phyloP scores from a whole-genome alignment of 2,113 vertebrate species.

The Pseudorhombus dupliciocellatus region DNA sequence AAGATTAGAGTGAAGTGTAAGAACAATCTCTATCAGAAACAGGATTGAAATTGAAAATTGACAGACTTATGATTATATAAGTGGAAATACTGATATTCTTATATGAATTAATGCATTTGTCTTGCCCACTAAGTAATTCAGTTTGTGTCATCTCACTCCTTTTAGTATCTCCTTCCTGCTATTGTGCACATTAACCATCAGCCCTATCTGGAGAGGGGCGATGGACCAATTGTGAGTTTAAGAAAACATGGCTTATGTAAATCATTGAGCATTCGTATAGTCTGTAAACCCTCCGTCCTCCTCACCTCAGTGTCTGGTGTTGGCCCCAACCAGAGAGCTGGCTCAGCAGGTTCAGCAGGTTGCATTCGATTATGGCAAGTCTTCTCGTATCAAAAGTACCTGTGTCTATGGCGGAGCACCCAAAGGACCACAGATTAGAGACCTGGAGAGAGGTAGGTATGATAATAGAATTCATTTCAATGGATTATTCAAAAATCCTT shows the following conservation, averaged over 20 bases:
- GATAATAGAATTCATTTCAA: neutral
- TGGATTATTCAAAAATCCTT: neutral
- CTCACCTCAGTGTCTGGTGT: slow-evolving; percentile 87
- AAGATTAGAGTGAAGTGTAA: neutral
- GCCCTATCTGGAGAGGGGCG: slow-evolving; percentile 96
- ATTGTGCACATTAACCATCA: slow-evolving; percentile 99
- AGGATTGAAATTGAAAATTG: neutral
- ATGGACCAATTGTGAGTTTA: slow-evolving; percentile 93
- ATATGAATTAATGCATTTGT: neutral
- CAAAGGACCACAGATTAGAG: slow-evolving; percentile 97
- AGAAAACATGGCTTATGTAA: neutral
- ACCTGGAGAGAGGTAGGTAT: slow-evolving; percentile 93
- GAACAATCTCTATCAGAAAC: neutral
- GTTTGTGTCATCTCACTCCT: slow-evolving; percentile 20
- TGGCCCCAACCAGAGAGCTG: slow-evolving; percentile 96
- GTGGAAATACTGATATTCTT: no score
- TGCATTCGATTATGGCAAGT: slow-evolving; percentile 93
- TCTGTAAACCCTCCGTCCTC: slow-evolving; percentile 1
- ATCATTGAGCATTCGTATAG: neutral
- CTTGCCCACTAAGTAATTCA: neutral
- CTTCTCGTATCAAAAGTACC: slow-evolving; percentile 97
- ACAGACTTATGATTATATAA: neutral
- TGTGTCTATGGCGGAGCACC: slow-evolving; percentile 98
- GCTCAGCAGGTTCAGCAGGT: slow-evolving; percentile 99
- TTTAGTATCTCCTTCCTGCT: slow-evolving; percentile 94